phyloP scores from a whole-genome alignment of 2,888 invertebrate species.

The Xiphydria camelus region DNA sequence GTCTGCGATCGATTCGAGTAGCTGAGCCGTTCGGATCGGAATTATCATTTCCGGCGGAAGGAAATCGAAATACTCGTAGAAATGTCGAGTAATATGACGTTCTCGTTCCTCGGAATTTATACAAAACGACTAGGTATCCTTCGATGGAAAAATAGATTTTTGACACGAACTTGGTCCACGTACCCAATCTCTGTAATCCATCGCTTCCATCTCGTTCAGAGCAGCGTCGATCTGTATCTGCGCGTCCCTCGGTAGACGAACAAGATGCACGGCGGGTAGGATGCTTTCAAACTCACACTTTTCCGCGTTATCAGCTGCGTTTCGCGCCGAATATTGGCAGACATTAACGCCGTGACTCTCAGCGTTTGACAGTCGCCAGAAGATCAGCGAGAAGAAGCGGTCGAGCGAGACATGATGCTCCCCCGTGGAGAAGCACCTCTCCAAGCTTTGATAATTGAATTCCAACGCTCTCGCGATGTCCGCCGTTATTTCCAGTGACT shows the following conservation, averaged over 20 bases:
- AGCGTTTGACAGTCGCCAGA: slow-evolving; percentile 59
- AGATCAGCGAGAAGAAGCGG: slow-evolving; percentile 67
- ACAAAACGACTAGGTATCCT: neutral
- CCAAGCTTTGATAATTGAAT: slow-evolving; percentile 65
- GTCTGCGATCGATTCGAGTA: slow-evolving; percentile 15
- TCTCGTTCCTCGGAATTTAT: too few species aligned
- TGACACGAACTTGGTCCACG: too few species aligned
- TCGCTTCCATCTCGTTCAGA: slow-evolving; percentile 85
- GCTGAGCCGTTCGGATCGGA: too few species aligned
- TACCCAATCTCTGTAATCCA: slow-evolving; percentile 88
- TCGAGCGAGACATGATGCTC: slow-evolving; percentile 66
- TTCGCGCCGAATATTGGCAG: slow-evolving; percentile 9
- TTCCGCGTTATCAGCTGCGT: slow-evolving; percentile 19
- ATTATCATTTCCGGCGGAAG: too few species aligned
- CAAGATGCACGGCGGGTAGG: slow-evolving; percentile 67
- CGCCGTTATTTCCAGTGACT: slow-evolving; percentile 53
- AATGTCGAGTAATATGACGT: too few species aligned
- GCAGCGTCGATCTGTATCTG: slow-evolving; percentile 84
- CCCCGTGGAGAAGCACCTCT: slow-evolving; percentile 61
- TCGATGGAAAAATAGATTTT: neutral
- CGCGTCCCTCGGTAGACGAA: slow-evolving; percentile 75
- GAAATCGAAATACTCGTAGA: too few species aligned
- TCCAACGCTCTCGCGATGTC: slow-evolving; percentile 62
- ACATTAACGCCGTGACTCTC: slow-evolving; percentile 16
- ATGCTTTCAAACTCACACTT: slow-evolving; percentile 65